Percentiles rank a stretch among this genome's conserved stretches.
These are phyloP conservation scores for Hypercompe scribonia DNA, from an alignment of 2,888 invertebrate species.

Conservation along the genomic window DNA sequence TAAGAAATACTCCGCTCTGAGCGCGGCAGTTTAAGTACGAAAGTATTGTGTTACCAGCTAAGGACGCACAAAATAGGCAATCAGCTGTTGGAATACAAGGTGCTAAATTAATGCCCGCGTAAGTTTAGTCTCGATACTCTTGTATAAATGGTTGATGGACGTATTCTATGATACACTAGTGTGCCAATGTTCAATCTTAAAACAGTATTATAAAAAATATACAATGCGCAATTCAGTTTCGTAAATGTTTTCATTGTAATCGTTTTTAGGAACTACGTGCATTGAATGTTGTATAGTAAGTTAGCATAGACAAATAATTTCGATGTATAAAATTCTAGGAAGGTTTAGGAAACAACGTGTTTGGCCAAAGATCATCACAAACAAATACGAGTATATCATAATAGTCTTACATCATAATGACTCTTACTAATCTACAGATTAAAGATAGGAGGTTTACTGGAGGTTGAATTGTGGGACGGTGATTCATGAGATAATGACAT, in stretches of 20 bases:
- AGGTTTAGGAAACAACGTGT: background rate
- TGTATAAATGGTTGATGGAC: background rate
- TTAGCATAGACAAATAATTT: slow-evolving; percentile 3
- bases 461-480: slow-evolving; percentile 65
- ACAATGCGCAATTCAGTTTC: background rate
- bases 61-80: slow-evolving; percentile 34
- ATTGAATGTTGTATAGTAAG: background rate
- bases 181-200: background rate
- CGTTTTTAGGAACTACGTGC: background rate
- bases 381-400: slow-evolving; percentile 5
- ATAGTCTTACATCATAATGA: slow-evolving; percentile 22
- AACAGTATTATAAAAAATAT: background rate
- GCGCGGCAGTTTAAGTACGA: slow-evolving; percentile 29
- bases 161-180: slow-evolving; percentile 1
- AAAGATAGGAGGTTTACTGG: slow-evolving; percentile 64
- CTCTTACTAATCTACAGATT: slow-evolving; percentile 48
- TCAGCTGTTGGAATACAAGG: slow-evolving; percentile 48
- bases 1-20: slow-evolving; percentile 23
- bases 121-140: slow-evolving; percentile 10
- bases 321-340: background rate
- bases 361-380: background rate
- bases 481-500: slow-evolving; percentile 69
- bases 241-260: background rate
- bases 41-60: slow-evolving; percentile 46
- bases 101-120: slow-evolving; percentile 28